phyloP scores from a whole-genome alignment of 2,888 invertebrate species.

The Dynastes hyllus region DNA sequence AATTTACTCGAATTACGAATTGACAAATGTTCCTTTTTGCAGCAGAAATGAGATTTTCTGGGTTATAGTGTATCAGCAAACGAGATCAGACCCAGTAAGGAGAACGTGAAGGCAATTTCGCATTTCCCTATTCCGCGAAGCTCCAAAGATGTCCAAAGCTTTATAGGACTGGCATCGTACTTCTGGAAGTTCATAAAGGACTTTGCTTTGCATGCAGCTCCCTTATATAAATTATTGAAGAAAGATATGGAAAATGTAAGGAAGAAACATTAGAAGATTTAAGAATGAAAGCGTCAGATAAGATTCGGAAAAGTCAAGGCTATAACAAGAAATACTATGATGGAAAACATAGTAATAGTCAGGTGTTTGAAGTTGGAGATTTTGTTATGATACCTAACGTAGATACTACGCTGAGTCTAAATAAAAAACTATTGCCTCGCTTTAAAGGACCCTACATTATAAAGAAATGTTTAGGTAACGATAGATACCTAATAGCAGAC shows the following conservation, averaged over 20 bases:
- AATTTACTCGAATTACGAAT: too few relatives aligned
- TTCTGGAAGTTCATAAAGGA: too few relatives aligned
- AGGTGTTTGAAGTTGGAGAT: background rate
- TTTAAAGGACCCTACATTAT: background rate
- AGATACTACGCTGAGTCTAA: background rate
- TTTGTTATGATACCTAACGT: background rate
- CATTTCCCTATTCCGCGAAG: too few relatives aligned
- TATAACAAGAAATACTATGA: background rate
- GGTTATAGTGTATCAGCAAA: too few relatives aligned
- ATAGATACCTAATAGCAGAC: background rate
- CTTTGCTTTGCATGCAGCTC: background rate
- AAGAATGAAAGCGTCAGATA: too few relatives aligned
- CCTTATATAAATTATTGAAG: too few relatives aligned
- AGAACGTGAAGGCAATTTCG: too few relatives aligned
- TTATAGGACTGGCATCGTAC: too few relatives aligned
- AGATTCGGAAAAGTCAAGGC: background rate
- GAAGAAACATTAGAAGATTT: background rate
- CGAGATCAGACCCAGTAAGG: too few relatives aligned
- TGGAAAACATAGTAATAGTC: background rate
- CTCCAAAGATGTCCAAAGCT: too few relatives aligned
- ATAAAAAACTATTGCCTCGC: background rate
- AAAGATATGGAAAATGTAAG: background rate
- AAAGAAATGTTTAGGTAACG: background rate
- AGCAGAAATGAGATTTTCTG: too few relatives aligned
- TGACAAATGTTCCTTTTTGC: too few relatives aligned